A percentile compares a stretch with the other conserved stretches of the same genome.
phyloP scores from a whole-genome alignment of 2,888 invertebrate species.

The Mycalesis mineus region DNA sequence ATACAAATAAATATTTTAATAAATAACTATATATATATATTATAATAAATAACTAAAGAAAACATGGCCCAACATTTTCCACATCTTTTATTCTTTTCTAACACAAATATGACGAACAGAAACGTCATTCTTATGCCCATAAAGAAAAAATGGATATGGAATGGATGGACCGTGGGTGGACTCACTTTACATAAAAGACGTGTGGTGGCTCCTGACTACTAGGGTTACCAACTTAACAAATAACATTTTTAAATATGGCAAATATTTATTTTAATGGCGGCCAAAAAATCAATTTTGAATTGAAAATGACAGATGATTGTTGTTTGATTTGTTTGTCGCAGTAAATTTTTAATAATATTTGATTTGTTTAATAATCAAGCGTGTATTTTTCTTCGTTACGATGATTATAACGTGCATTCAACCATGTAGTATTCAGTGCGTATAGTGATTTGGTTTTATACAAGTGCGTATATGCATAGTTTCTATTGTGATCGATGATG shows the following conservation, averaged over 20 bases:
- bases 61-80: no score
- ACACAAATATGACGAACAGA: no score
- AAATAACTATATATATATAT: no score
- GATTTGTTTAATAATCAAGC: slow-evolving; percentile 3
- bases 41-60: no score
- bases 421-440: slow-evolving; percentile 16
- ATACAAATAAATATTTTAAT: no score
- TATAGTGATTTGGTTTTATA: slow-evolving; percentile 5
- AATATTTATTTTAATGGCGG: slow-evolving; percentile 52
- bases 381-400: not conserved
- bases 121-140: no score
- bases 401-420: slow-evolving; percentile 5
- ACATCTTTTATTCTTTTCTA: no score
- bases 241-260: not conserved
- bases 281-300: slow-evolving; percentile 74
- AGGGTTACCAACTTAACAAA: not conserved
- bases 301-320: slow-evolving; percentile 44
- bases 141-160: no score
- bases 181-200: no score
- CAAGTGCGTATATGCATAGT: slow-evolving; percentile 28
- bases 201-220: no score
- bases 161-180: no score
- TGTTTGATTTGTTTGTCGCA: slow-evolving; percentile 25
- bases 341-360: slow-evolving; percentile 12
- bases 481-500: slow-evolving; percentile 69